These are phyloP conservation scores for Leucophenga varia DNA, from an alignment of 1,140 invertebrate species.

Conservation along the genomic window DNA sequence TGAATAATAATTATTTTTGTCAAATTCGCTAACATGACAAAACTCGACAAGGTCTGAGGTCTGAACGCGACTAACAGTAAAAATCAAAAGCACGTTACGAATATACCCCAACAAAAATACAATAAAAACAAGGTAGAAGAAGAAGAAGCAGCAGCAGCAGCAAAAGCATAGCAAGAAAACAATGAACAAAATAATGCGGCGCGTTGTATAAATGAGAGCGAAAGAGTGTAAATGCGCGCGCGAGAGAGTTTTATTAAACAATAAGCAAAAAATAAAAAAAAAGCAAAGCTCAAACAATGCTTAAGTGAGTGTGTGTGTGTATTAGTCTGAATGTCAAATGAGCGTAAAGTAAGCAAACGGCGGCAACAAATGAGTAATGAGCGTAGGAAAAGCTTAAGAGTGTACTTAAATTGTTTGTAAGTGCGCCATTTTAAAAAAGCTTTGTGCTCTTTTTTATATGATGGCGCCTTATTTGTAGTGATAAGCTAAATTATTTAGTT, in stretches of 20 bases:
- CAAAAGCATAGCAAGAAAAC: constrained; percentile 19
- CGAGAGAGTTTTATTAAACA: constrained; percentile 7
- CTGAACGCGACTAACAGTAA: constrained; percentile 57
- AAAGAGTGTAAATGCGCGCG: constrained; percentile 6
- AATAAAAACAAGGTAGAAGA: constrained; percentile 19
- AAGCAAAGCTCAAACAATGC: constrained; percentile 25
- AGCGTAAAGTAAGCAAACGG: too few relatives aligned
- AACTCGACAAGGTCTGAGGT: constrained; percentile 57
- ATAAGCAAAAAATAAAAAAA: constrained; percentile 14
- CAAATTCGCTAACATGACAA: constrained; percentile 51
- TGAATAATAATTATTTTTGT: not conserved
- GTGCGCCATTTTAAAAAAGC: too few relatives aligned
- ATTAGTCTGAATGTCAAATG: too few relatives aligned
- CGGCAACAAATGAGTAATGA: too few relatives aligned
- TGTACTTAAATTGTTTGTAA: too few relatives aligned
- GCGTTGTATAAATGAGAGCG: constrained; percentile 1
- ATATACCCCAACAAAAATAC: constrained; percentile 44
- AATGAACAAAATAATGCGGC: constrained; percentile 1
- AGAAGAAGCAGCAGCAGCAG: constrained; percentile 17
- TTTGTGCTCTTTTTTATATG: too few relatives aligned
- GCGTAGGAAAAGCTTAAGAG: too few relatives aligned
- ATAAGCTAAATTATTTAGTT: too few relatives aligned
- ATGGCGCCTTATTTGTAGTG: too few relatives aligned
- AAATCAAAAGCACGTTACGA: constrained; percentile 53
- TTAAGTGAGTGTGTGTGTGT: not conserved